A percentile compares a stretch with the other conserved stretches of the same genome.
These are phyloP conservation scores for Pandemis corylana DNA, from an alignment of 2,888 invertebrate genomes.

Conservation along the genomic window DNA sequence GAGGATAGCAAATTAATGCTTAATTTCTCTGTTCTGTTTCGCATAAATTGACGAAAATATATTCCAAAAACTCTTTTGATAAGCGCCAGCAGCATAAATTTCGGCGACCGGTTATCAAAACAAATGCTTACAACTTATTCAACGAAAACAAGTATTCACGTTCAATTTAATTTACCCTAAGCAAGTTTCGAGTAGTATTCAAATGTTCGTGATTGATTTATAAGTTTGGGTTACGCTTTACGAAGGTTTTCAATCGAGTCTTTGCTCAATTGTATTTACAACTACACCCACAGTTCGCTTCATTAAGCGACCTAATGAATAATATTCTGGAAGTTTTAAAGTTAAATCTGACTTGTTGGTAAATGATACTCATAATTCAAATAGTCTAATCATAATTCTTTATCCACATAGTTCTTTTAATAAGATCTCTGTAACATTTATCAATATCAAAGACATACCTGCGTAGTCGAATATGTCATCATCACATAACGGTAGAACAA, in stretches of 20 bases:
- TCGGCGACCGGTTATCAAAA: slow-evolving; percentile 59
- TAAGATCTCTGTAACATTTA: no score
- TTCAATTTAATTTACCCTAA: slow-evolving; percentile 56
- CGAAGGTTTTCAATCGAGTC: slow-evolving; percentile 44
- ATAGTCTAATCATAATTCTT: no score
- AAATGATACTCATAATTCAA: neutral
- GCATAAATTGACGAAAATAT: slow-evolving; percentile 73
- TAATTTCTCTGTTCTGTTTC: slow-evolving; percentile 74
- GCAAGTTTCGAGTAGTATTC: slow-evolving; percentile 53
- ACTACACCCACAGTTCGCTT: neutral
- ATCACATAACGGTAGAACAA: neutral
- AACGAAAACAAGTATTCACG: slow-evolving; percentile 49
- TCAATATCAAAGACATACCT: neutral
- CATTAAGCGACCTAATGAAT: neutral
- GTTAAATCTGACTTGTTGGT: slow-evolving; percentile 1
- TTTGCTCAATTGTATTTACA: slow-evolving; percentile 26
- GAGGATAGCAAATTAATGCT: slow-evolving; percentile 74
- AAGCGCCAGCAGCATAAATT: slow-evolving; percentile 60
- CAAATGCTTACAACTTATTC: slow-evolving; percentile 55
- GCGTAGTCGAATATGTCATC: neutral
- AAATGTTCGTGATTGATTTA: slow-evolving; percentile 56
- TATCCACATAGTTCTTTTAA: neutral
- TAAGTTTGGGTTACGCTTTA: slow-evolving; percentile 48
- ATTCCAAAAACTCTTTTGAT: slow-evolving; percentile 67
- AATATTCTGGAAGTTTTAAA: neutral